Evolutionary conservation across 2,888 invertebrate genomes (phyloP), one percentile per base, ranked within the genome.

Genomic region (Linyphia triangularis): DNA sequence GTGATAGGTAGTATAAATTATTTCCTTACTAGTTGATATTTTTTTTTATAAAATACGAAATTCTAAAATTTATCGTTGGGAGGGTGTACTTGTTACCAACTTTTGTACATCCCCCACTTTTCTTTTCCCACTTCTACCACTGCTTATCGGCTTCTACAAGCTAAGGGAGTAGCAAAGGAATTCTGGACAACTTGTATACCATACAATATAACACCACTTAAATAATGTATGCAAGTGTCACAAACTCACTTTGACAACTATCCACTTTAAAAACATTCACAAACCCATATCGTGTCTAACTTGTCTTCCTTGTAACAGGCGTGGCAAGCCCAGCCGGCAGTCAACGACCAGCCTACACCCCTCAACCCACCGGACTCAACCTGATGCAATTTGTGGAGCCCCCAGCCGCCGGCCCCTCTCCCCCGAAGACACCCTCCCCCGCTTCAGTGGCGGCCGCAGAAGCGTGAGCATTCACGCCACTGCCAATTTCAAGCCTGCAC

Each of bases 351-450:
- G 88, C 88, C 72, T 89, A 89, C 63, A 73, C 86, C 16, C 28
- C 82, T 33, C 88, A 83, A 33, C 79, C 83, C 19, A 65, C 65
- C 10, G 77, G 78, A 63, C 83, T 84, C 33, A 89, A 89, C 63
- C 84, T 89, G 51, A 89, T 89, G 83, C 88, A 89, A 65, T 89
- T 89, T 57, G 78, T 84, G 28, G 88, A 89, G 22, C 78, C 88
- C 16, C 70, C 86, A 7, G 30, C 70, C 22, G 59, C 61, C 9
- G 75, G 78, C 0, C 78, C 83, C 5, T 77, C 85, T 13, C 77
- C 77, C 6, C 88, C 88, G 7, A 82, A 88, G 77, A 82, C 88
- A 5, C 83, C 88, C 43, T 89, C 88, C 28, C 83, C 88, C 13
- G 84, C 79, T 24, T 81, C 88, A 51, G 72, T 89, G 51, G 84